A percentile compares a stretch with the other conserved stretches of the same genome.
Evolutionary conservation across 2,113 vertebrate genomes (phyloP).

Genomic region (Morone saxatilis): DNA sequence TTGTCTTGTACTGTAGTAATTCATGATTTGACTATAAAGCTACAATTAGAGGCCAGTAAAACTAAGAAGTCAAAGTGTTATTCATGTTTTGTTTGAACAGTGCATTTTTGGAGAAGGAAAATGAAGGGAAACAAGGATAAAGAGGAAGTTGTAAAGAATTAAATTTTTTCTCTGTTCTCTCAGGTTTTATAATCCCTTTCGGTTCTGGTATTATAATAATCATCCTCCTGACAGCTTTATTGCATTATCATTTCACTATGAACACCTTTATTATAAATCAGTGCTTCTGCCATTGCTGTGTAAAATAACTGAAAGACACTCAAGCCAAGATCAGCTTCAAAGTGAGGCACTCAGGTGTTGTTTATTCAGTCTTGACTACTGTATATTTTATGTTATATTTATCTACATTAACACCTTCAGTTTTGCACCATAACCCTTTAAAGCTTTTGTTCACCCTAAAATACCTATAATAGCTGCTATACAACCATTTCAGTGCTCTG

Average conservation of each 20-base stretch:
- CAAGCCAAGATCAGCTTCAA: constrained; percentile 33
- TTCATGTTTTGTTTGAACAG: constrained; percentile 5
- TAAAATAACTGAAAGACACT: constrained; percentile 23
- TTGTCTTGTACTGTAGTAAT: not conserved
- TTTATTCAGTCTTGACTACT: constrained; percentile 37
- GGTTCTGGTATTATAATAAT: constrained; percentile 49
- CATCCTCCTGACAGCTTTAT: constrained; percentile 55
- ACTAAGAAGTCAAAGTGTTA: not conserved
- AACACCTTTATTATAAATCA: constrained; percentile 38
- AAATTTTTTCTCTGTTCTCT: constrained; percentile 23
- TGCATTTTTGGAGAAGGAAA: constrained; percentile 4
- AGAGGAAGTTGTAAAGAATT: constrained; percentile 13
- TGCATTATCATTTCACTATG: constrained; percentile 46
- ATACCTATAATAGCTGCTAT: constrained; percentile 27
- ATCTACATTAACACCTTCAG: constrained; percentile 44
- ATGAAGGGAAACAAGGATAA: constrained; percentile 3
- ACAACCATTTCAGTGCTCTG: constrained; percentile 13
- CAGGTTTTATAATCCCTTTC: constrained; percentile 40
- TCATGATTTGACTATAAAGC: not conserved
- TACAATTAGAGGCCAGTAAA: not conserved
- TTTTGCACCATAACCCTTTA: constrained; percentile 38
- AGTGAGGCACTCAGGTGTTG: constrained; percentile 23
- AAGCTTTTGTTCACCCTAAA: constrained; percentile 14
- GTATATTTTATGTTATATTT: constrained; percentile 14
- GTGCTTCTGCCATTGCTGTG: not conserved